Evolutionary conservation across 2,113 vertebrate species (phyloP), one percentile per base, ranked within the genome.

Genomic region (Sceloporus undulatus): DNA sequence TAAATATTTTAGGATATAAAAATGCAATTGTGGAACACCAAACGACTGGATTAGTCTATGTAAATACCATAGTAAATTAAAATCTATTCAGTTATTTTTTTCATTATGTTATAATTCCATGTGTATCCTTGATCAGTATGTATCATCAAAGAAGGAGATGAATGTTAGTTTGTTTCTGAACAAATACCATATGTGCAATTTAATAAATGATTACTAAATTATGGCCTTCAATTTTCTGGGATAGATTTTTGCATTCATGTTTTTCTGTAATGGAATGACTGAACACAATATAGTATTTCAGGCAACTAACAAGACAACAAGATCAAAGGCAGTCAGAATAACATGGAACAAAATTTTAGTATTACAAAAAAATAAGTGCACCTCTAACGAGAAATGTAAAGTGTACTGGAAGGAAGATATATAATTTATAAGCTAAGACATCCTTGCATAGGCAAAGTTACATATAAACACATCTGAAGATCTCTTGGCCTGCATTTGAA

Each of bases 291-390:
- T 25, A 91, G 3, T 14, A 86, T 87, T 52, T 87, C 62, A 89
- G 87, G 9, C 52, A 84, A 56, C 0, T 42, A 90, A 79, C 88
- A 77, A 91, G 68, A 84, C 65, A 93, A n/a, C n/a, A n/a, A 38
- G 88, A 85, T 93, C 91, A 93, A 86, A 82, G 40, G 52, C 75
- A 54, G 89, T 82, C 40, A 93, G 90, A 1, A 0, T 85, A 65
- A 79, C 10, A 68, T 5, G 23, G 65, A 86, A 52, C 29, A 68
- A 54, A 54, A 52, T 38, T 34, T 86, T 68, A 79, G 54, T 86
- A 42, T 79, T 54, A 79, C 13, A 27, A 73, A 65, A 34, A 84
- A 73, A 40, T 54, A 83, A 71, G 29, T 77, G 56, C 11, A 65
- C 14, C 74, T 21, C 19, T 27, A 23, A 65, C 65, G 9, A 65